These are phyloP conservation scores for Propithecus perrieri DNA, from an alignment of 2,797 vertebrate genomes.

Conservation along the genomic window DNA sequence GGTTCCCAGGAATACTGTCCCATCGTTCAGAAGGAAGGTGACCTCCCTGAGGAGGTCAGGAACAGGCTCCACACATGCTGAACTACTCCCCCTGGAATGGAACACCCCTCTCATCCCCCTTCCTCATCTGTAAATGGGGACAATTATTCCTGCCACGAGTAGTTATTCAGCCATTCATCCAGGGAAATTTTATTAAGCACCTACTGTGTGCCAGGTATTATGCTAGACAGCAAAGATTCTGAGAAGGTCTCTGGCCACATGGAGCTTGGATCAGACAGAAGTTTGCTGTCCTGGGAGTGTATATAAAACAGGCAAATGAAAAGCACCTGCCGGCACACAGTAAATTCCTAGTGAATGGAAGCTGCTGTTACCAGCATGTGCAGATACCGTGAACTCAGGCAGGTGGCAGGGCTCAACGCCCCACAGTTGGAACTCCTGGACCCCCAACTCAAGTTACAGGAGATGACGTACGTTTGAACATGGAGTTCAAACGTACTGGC, in stretches of 20 bases:
- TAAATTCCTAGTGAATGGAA: not conserved
- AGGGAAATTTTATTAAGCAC: not conserved
- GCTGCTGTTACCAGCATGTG: not conserved
- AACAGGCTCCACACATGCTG: not conserved
- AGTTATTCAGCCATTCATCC: not conserved
- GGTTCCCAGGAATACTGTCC: not conserved
- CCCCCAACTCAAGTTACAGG: not conserved
- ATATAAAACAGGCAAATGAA: not conserved
- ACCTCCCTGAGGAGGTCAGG: not conserved
- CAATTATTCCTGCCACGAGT: not conserved
- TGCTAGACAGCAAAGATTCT: not conserved
- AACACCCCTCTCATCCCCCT: not conserved
- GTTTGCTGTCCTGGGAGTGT: not conserved
- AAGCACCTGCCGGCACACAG: not conserved
- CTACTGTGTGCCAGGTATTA: too few relatives aligned
- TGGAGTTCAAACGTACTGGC: accelerated
- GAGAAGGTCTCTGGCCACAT: not conserved
- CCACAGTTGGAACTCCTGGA: not conserved
- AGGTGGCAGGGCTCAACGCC: not conserved
- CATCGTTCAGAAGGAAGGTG: not conserved
- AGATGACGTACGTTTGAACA: not conserved
- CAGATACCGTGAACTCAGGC: not conserved
- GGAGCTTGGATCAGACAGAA: not conserved
- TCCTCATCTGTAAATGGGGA: not conserved
- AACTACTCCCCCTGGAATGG: not conserved